These are phyloP conservation scores for Plebejus argus DNA, from an alignment of 2,888 invertebrate genomes.

Conservation along the genomic window DNA sequence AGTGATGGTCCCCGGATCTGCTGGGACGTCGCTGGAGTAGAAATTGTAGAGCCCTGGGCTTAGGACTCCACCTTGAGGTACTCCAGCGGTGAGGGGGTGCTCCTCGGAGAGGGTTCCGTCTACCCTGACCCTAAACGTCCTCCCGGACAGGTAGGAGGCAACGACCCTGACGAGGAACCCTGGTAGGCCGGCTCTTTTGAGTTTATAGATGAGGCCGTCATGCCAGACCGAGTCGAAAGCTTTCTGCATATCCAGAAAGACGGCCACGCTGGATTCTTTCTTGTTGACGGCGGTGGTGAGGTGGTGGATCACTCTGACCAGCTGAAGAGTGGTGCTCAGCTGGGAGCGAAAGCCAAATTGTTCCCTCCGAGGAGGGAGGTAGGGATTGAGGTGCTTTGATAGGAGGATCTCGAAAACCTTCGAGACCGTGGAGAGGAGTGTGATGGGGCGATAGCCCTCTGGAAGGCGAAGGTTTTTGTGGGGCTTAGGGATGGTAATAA, in stretches of 20 bases:
- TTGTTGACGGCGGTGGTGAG: neutral
- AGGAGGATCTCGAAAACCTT: neutral
- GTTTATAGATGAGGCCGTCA: slow-evolving; percentile 40
- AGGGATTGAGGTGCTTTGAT: no score
- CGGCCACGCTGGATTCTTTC: neutral
- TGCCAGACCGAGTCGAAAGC: slow-evolving; percentile 51
- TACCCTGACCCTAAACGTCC: neutral
- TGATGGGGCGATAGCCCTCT: neutral
- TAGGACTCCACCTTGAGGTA: neutral
- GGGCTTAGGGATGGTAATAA: neutral
- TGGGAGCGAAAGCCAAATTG: neutral
- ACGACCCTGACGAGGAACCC: neutral
- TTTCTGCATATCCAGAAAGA: slow-evolving; percentile 47
- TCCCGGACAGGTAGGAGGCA: neutral
- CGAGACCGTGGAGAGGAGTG: neutral
- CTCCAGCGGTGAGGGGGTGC: no score
- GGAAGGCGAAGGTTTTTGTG: neutral
- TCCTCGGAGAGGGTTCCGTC: no score
- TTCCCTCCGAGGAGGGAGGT: neutral
- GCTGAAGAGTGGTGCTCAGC: neutral
- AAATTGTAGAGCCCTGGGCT: neutral
- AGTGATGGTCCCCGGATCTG: neutral
- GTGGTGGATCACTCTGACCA: neutral
- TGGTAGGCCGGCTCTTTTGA: neutral
- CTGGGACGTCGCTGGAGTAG: neutral